phyloP scores from a whole-genome alignment of 1,140 invertebrate genomes.

The Liolophura sinensis region DNA sequence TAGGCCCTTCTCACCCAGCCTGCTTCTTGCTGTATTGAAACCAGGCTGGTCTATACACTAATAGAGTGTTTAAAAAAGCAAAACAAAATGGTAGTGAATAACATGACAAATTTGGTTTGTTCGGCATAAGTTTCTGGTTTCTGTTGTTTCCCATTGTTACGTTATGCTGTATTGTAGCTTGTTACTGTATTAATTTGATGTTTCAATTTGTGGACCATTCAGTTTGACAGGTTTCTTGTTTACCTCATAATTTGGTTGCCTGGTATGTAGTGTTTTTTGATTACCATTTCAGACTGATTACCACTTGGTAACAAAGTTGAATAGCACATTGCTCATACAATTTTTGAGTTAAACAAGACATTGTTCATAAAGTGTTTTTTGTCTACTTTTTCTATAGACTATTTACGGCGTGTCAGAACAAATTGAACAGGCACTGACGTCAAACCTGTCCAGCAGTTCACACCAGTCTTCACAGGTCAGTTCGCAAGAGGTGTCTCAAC shows the following conservation, averaged over 20 bases:
- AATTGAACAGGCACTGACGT: slow-evolving; percentile 73
- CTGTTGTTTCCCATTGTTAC: too few species aligned
- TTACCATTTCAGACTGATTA: slow-evolving; percentile 1
- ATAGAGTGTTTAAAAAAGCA: too few species aligned
- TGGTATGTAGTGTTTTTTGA: background rate
- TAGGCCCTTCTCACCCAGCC: too few species aligned
- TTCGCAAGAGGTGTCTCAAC: slow-evolving; percentile 32
- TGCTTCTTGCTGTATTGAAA: too few species aligned
- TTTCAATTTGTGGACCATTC: background rate
- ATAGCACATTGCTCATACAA: slow-evolving; percentile 12
- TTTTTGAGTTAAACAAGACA: background rate
- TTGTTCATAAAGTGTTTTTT: slow-evolving; percentile 6
- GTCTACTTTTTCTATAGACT: slow-evolving; percentile 66
- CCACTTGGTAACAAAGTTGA: slow-evolving; percentile 4
- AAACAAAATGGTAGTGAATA: too few species aligned
- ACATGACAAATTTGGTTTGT: too few species aligned
- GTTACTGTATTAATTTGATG: too few species aligned
- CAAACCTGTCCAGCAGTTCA: slow-evolving; percentile 56
- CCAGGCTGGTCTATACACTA: too few species aligned
- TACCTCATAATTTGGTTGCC: background rate
- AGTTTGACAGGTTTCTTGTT: background rate
- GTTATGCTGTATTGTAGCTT: too few species aligned
- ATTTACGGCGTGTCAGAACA: slow-evolving; percentile 74
- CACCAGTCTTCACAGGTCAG: slow-evolving; percentile 13
- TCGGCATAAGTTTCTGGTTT: too few species aligned